Conservation (phyloP, 2,888 invertebrate species). For the Timandra comae region DNA sequence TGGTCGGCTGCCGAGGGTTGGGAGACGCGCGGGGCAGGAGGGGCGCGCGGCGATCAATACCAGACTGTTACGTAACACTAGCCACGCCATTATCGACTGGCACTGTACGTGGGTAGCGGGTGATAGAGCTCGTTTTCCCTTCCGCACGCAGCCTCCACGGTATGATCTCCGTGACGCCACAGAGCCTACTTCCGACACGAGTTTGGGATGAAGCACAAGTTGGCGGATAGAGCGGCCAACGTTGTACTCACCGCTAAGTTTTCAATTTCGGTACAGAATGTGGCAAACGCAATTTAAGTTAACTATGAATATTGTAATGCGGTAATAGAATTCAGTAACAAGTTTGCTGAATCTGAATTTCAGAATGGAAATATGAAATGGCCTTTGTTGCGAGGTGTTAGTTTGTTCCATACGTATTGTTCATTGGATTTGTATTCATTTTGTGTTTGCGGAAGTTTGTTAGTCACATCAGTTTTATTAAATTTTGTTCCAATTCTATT, state of each 20-base stretch:
- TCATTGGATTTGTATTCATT: too few species aligned
- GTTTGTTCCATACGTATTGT: too few species aligned
- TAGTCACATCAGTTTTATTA: too few species aligned
- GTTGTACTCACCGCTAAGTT: slow-evolving; percentile 10
- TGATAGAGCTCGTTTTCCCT: slow-evolving; percentile 20
- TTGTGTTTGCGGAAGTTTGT: too few species aligned
- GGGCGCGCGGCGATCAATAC: slow-evolving; percentile 57
- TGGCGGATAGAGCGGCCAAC: slow-evolving; percentile 24
- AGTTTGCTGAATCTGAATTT: slow-evolving; percentile 7
- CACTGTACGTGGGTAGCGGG: slow-evolving; percentile 9
- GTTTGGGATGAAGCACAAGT: too few species aligned
- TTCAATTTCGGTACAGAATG: background rate
- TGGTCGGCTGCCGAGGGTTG: slow-evolving; percentile 40
- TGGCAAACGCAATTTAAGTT: slow-evolving; percentile 10
- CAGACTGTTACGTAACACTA: slow-evolving; percentile 52
- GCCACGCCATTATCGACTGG: slow-evolving; percentile 25
- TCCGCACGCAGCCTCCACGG: slow-evolving; percentile 5
- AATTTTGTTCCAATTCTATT: too few species aligned
- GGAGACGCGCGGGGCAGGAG: slow-evolving; percentile 25
- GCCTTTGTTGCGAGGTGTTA: too few species aligned
- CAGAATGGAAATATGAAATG: slow-evolving; percentile 4
- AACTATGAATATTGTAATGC: slow-evolving; percentile 11
- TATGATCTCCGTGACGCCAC: slow-evolving; percentile 22
- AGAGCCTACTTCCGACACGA: slow-evolving; percentile 23
- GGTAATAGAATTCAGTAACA: slow-evolving; percentile 2